Evolutionary conservation across 2,888 invertebrate species (phyloP).

Genomic region (Watsonalla cultraria): DNA sequence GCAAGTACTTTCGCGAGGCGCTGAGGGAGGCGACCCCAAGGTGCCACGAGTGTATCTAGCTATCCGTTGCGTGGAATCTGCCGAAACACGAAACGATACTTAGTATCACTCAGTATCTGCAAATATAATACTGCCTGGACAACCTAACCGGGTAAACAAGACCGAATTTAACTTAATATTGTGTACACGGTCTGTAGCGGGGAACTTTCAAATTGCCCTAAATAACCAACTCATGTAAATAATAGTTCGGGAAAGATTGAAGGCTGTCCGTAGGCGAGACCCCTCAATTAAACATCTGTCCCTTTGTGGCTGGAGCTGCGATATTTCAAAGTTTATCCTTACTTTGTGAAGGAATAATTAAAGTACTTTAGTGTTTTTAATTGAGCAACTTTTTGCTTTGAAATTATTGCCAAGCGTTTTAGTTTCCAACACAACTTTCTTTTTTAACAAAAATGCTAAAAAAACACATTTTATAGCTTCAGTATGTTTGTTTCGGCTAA

Average conservation of each 20-base stretch:
- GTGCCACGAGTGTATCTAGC: too few relatives aligned
- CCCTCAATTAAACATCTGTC: constrained; percentile 25
- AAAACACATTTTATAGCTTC: too few relatives aligned
- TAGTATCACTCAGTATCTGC: background rate
- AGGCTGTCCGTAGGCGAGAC: constrained; percentile 8
- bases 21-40: too few relatives aligned
- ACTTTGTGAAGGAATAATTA: background rate
- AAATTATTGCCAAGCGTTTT: too few relatives aligned
- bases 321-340: constrained; percentile 17
- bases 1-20: too few relatives aligned
- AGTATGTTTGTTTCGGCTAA: too few relatives aligned
- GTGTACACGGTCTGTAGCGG: constrained; percentile 6
- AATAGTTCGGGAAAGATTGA: constrained; percentile 21
- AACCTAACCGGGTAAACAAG: too few relatives aligned
- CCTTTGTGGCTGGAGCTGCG: constrained; percentile 17
- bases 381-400: too few relatives aligned
- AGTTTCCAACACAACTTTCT: too few relatives aligned
- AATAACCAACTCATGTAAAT: constrained; percentile 14
- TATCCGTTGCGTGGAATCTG: too few relatives aligned
- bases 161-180: background rate
- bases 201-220: constrained; percentile 1
- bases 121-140: background rate
- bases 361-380: background rate
- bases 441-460: too few relatives aligned
- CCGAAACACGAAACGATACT: too few relatives aligned